Base-by-base conservation (phyloP, 2,888 invertebrate species). In the Anorthoa munda region DNA sequence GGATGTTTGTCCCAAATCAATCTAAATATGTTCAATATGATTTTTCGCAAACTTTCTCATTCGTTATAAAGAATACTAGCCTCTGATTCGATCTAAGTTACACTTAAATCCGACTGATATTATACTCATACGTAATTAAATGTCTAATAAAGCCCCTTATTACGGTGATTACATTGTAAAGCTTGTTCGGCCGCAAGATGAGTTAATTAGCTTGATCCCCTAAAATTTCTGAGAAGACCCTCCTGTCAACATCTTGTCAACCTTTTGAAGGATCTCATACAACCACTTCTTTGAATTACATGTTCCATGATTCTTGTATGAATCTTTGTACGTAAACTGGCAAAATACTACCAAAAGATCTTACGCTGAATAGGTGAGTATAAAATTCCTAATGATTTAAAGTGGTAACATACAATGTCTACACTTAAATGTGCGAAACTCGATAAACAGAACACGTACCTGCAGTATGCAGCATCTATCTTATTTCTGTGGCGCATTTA, bases 331-430 rank as follows among this genome's bases (percentile, higher is more conserved):
- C 15, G 7, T 17, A 63, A 26, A 23, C 26, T n/a, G n/a, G 18
- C n/a, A 39, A 53, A 53, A 65, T 65, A 45, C n/a, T 15, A 31
- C 26, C 9, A 45, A 68, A 59, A 55, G 69, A 66, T 73, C 26
- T 78, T 51, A 50, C 4, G 12, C 46, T 15, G 46, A 68, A 59
- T 65, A 12, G 51, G 77, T 68, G 31, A 55, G 51, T 53, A 60
- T 70, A 79, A 79, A 72, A 71, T 66, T 63, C 23, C 21, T 58
- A 70, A 78, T 69, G 61, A 81, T 83, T 75, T 75, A 63, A 77
- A 71, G 60, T 74, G 63, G 69, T 51, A 66, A 78, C 74, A 79
- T 48, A 60, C 69, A 70, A 77, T 75, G 75, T 68, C 4, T 26
- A 26, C 4, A 4, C 26, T 26, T 4, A 26, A 26, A 26, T 26